Evolutionary conservation across 2,797 vertebrate species (phyloP), one percentile per base, ranked within the genome.

Genomic region (Falco columbarius): DNA sequence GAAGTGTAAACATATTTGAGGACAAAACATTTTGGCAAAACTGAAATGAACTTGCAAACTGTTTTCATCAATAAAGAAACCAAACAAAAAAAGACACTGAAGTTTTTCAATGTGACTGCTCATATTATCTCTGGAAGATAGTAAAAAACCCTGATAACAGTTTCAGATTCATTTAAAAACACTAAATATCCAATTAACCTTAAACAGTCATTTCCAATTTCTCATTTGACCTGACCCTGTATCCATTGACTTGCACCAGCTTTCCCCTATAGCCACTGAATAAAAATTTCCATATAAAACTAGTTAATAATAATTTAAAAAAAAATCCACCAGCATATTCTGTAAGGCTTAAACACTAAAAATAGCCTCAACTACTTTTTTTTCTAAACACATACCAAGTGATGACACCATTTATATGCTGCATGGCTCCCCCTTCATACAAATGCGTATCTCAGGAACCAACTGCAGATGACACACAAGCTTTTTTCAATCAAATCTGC

Each of bases 401-500:
- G 42, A 79, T 47, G 34, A 79, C 38, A 71, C 88, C 88, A 97
- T 97, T 96, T 91, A 79, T 87, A 73, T 72, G 90, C 81, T 86
- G 74, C 58, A 75, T 80, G 52, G 66, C 71, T 96, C 76, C 74
- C 82, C 80, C 92, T 89, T 95, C 85, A 74, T 68, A 82, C 63
- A 95, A 95, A 91, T 46, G 24, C 62, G n/a, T 46, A 90, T 89
- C 90, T 96, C 63, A 18, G 93, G 96, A 92, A 93, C 23, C 67
- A 96, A 95, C 82, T 55, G 51, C 88, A 98, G 93, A 96, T 97
- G 97, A 97, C 95, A 80, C 46, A 83, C 73, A 92, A 94, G 88
- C 86, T 96, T 97, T 87, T 83, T 96, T 97, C 97, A 96, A 97
- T 97, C 96, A 97, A 95, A 97, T 96, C 93, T 95, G 54, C 86